phyloP scores from a whole-genome alignment of 1,140 invertebrate genomes.

The Hycleus cichorii region DNA sequence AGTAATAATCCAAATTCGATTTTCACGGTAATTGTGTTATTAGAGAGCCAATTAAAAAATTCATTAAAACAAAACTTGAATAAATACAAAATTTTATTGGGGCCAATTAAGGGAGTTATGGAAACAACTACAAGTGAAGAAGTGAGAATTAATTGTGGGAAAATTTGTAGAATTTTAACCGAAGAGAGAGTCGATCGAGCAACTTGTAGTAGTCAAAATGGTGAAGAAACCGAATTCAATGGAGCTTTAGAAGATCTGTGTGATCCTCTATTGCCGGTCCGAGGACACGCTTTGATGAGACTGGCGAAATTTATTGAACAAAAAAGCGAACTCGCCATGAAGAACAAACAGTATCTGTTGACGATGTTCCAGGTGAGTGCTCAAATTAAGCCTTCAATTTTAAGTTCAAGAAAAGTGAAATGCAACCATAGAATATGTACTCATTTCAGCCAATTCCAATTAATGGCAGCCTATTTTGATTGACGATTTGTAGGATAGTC shows the following conservation, averaged over 20 bases:
- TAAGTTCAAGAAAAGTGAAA: no score
- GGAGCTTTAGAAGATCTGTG: constrained; percentile 60
- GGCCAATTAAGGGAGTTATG: constrained; percentile 22
- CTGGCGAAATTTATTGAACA: constrained; percentile 64
- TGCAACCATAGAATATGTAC: no score
- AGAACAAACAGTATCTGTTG: constrained; percentile 59
- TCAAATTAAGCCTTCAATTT: background rate
- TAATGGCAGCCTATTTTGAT: no score
- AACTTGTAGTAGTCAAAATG: constrained; percentile 14
- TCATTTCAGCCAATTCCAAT: no score
- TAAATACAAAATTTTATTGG: constrained; percentile 24
- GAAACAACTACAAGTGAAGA: constrained; percentile 24
- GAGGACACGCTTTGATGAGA: constrained; percentile 69
- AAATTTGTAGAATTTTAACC: constrained; percentile 23
- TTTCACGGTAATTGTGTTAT: constrained; percentile 44
- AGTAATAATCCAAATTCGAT: constrained; percentile 34
- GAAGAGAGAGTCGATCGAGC: background rate
- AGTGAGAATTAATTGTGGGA: constrained; percentile 25
- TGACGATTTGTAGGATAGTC: no score
- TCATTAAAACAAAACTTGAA: background rate
- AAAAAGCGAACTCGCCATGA: constrained; percentile 53
- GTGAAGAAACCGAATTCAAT: constrained; percentile 46
- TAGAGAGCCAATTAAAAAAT: constrained; percentile 42
- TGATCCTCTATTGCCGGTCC: constrained; percentile 68
- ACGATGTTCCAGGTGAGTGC: constrained; percentile 57